phyloP scores from a whole-genome alignment of 2,888 invertebrate species.

The Mantis religiosa region DNA sequence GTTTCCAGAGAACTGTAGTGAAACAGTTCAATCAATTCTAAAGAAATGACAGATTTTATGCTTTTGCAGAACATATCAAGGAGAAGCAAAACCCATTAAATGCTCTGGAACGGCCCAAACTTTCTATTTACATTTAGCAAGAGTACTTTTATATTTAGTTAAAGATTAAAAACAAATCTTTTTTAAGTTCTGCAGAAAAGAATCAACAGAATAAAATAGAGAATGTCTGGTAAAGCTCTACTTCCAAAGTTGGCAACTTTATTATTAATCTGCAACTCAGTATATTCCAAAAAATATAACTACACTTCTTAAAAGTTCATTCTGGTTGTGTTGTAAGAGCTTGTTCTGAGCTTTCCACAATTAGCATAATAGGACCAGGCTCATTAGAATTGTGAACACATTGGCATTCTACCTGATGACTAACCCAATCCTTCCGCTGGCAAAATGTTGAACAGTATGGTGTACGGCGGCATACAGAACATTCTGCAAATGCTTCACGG shows the following conservation, averaged over 20 bases:
- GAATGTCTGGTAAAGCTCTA: background rate
- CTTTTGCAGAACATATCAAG: background rate
- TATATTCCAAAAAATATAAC: background rate
- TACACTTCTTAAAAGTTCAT: background rate
- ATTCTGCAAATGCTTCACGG: conserved; percentile 80
- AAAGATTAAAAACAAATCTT: background rate
- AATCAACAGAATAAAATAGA: background rate
- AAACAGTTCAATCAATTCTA: background rate
- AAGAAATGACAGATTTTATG: background rate
- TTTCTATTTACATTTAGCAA: background rate
- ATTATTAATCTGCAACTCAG: background rate
- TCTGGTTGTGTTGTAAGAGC: conserved; percentile 17
- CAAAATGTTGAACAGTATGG: conserved; percentile 88
- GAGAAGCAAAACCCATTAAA: background rate
- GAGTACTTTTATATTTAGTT: background rate
- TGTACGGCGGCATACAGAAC: conserved; percentile 78
- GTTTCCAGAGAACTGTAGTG: background rate
- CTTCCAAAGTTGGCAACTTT: background rate
- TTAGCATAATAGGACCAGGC: conserved; percentile 71
- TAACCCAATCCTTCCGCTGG: conserved; percentile 85
- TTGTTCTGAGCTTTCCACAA: conserved; percentile 63
- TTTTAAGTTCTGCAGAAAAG: background rate
- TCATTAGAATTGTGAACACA: conserved; percentile 63
- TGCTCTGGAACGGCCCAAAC: background rate
- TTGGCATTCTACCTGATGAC: conserved; percentile 72